Conservation (phyloP, 2,888 invertebrate genomes). For the Penaeus monodon region DNA sequence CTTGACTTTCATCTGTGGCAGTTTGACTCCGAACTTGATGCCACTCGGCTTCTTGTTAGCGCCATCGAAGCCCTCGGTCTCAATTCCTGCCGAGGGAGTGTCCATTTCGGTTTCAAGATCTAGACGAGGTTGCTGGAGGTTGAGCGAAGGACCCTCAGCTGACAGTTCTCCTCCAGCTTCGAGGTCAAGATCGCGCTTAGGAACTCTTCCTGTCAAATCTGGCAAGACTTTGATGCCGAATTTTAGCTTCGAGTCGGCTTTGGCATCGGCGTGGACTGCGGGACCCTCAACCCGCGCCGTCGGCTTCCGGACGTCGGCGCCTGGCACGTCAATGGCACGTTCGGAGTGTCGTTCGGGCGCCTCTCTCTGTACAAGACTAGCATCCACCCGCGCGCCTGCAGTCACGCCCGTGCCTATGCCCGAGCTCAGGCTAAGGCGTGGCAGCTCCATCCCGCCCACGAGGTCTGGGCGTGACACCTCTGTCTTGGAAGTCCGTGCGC, state of each 20-base stretch:
- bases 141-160: background rate
- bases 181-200: slow-evolving; percentile 41
- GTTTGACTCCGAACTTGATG: slow-evolving; percentile 47
- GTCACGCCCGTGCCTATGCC: background rate
- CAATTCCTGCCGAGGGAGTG: background rate
- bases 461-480: slow-evolving; percentile 35
- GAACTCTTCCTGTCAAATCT: slow-evolving; percentile 36
- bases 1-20: slow-evolving; percentile 35
- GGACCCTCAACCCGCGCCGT: slow-evolving; percentile 13
- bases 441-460: slow-evolving; percentile 30
- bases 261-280: slow-evolving; percentile 19
- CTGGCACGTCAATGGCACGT: slow-evolving; percentile 63
- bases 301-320: slow-evolving; percentile 23
- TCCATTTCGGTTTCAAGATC: slow-evolving; percentile 36
- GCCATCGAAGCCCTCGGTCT: slow-evolving; percentile 2
- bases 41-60: slow-evolving; percentile 24
- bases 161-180: slow-evolving; percentile 35
- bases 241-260: slow-evolving; percentile 40
- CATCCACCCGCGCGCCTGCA: slow-evolving; percentile 1
- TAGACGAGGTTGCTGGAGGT: slow-evolving; percentile 30
- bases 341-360: slow-evolving; percentile 62
- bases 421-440: slow-evolving; percentile 3
- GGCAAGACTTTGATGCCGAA: slow-evolving; percentile 61
- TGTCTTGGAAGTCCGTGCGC: background rate
- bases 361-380: slow-evolving; percentile 44